phyloP scores from a whole-genome alignment of 1,140 invertebrate species.

The Drosophila cardini region DNA sequence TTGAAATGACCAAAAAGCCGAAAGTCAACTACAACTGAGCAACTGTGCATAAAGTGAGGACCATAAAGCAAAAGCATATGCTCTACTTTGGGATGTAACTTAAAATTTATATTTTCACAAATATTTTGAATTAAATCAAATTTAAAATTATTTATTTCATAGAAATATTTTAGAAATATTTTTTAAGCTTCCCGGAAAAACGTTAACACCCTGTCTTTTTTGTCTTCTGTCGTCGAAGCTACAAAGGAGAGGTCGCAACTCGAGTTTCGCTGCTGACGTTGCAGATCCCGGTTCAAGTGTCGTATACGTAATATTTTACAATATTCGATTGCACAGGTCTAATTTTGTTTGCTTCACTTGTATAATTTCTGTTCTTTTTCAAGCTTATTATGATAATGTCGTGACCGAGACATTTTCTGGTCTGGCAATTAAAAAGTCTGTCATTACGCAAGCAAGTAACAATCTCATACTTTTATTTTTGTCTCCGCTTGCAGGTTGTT shows the following conservation, averaged over 20 bases:
- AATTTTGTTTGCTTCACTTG: background rate
- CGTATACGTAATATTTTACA: constrained; percentile 59
- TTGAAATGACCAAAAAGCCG: constrained; percentile 54
- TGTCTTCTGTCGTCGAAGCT: background rate
- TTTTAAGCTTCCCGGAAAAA: too few species aligned
- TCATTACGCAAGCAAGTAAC: constrained; percentile 67
- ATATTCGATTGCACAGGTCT: constrained; percentile 50
- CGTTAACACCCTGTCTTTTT: background rate
- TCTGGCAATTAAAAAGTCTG: constrained; percentile 78
- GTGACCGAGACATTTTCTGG: constrained; percentile 58
- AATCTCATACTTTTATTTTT: constrained; percentile 42
- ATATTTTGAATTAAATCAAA: background rate
- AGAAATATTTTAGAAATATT: background rate
- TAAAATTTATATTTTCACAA: background rate
- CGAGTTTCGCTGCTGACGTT: constrained; percentile 32
- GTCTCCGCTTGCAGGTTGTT: constrained; percentile 48
- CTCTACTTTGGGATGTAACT: constrained; percentile 1
- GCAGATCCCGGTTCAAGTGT: constrained; percentile 43
- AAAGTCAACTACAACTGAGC: constrained; percentile 4
- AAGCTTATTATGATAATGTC: constrained; percentile 74
- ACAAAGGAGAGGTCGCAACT: constrained; percentile 24
- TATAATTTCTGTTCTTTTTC: constrained; percentile 19
- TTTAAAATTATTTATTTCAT: background rate
- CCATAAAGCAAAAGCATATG: constrained; percentile 27
- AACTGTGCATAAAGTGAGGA: constrained; percentile 2